Conservation (phyloP, 2,888 invertebrate genomes). For the Calameuta pallipes region DNA sequence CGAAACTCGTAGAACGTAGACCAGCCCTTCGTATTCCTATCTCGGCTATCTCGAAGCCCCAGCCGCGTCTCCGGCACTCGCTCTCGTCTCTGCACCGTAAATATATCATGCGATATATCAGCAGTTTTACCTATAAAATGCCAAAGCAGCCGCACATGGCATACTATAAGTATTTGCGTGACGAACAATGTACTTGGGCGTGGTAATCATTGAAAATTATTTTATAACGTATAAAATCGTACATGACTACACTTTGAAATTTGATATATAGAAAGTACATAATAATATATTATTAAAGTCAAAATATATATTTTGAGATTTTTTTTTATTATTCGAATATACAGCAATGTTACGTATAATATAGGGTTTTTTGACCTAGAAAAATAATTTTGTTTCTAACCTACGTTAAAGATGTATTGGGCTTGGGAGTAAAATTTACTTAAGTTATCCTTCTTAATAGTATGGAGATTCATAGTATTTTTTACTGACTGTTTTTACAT, state of each 20-base stretch:
- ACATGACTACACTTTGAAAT: too few species aligned
- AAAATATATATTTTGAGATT: too few species aligned
- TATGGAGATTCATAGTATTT: background rate
- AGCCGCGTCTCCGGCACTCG: conserved; percentile 40
- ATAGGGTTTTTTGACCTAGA: too few species aligned
- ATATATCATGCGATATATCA: conserved; percentile 39
- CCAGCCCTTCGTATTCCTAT: conserved; percentile 47
- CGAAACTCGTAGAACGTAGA: conserved; percentile 28
- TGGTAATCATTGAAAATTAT: background rate
- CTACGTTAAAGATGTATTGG: too few species aligned
- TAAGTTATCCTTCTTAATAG: background rate
- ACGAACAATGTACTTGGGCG: background rate
- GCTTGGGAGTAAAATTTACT: too few species aligned
- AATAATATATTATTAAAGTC: too few species aligned
- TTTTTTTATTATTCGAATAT: too few species aligned
- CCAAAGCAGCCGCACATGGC: conserved; percentile 47
- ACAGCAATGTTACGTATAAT: too few species aligned
- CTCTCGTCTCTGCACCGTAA: conserved; percentile 35
- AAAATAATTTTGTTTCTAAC: too few species aligned
- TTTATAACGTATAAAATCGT: background rate
- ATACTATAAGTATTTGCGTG: conserved; percentile 1
- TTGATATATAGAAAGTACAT: too few species aligned
- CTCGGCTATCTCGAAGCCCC: conserved; percentile 53
- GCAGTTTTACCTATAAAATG: conserved; percentile 47
- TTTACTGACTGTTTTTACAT: background rate